Evolutionary conservation across 2,113 vertebrate species (phyloP), one percentile per base, ranked within the genome.

Genomic region (Malurus elegans): DNA sequence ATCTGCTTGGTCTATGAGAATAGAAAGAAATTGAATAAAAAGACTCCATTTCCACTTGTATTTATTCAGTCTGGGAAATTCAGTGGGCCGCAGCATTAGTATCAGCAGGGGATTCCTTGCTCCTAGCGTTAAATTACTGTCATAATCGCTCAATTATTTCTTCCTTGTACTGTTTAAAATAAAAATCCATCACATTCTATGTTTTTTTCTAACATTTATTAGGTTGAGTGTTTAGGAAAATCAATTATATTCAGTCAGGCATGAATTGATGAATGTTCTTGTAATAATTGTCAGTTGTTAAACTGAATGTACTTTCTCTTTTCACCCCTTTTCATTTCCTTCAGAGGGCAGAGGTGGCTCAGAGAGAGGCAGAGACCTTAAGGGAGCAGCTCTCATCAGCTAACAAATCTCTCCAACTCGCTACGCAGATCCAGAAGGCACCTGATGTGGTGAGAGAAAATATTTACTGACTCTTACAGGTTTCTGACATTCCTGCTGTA

Each of bases 311-410:
- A 97, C 98, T 98, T 97, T 98, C 96, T 98, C 97, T 98, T 96
- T 95, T 96, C 95, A 81, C 96, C 96, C 96, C 93, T 96, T 97
- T 97, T 95, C 96, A 84, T 96, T 98, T 96, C 97, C 95, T 96
- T 82, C 98, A 99, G 99, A 99, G 99, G 98, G 99, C 98, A 97
- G 99, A 99, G 96, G 98, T 98, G 85, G 98, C 99, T 58, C 98
- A 99, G 97, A 98, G 99, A 97, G 99, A 99, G 96, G 98, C 98
- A 26, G 98, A 99, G 97, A 97, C 98, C 94, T 98, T 99, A 95
- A 97, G 98, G 97, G 99, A 99, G 96, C 99, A 99, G 97, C 98
- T 99, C 97, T 98, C 98, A 3, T 99, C 98, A n/a, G 98, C 98
- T 90, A 98, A 98, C 98, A 99, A 98, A 98, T 99, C 99, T 97